Conservation (phyloP, 2,888 invertebrate species). For the Endomychus coccineus region DNA sequence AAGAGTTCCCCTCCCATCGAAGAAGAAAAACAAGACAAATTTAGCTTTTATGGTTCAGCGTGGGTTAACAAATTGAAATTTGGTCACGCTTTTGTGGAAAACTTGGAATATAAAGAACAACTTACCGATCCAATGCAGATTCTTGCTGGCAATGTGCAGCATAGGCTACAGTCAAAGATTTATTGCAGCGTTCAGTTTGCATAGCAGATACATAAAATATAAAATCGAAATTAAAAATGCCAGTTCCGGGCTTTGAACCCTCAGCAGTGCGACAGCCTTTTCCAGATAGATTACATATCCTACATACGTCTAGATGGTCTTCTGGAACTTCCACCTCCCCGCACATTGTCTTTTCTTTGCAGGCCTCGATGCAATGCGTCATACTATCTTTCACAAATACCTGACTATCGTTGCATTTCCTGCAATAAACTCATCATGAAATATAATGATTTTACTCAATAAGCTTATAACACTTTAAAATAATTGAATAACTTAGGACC, state of each 20-base stretch:
- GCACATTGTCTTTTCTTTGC: slow-evolving; percentile 82
- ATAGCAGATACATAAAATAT: slow-evolving; percentile 94
- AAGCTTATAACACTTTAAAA: too few species aligned
- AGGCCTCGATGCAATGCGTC: slow-evolving; percentile 81
- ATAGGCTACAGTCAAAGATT: slow-evolving; percentile 89
- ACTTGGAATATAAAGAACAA: slow-evolving; percentile 8
- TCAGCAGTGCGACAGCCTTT: slow-evolving; percentile 63
- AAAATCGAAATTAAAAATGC: slow-evolving; percentile 83
- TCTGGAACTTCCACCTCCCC: slow-evolving; percentile 93
- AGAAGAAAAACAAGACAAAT: too few species aligned
- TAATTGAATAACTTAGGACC: too few species aligned
- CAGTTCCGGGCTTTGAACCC: slow-evolving; percentile 52
- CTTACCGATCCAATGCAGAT: slow-evolving; percentile 66
- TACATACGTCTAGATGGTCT: slow-evolving; percentile 87
- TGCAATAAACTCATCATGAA: too few species aligned
- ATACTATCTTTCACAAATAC: slow-evolving; percentile 77
- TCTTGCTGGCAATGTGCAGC: slow-evolving; percentile 99
- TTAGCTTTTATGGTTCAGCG: too few species aligned
- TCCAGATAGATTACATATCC: slow-evolving; percentile 80
- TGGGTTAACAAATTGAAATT: too few species aligned
- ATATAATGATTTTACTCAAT: too few species aligned
- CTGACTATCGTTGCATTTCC: slow-evolving; percentile 81
- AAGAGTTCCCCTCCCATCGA: too few species aligned
- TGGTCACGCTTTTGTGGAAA: neutral
- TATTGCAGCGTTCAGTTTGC: slow-evolving; percentile 85